Base-by-base conservation (phyloP, 1,140 invertebrate genomes). In the Geopemphigus sp. region DNA sequence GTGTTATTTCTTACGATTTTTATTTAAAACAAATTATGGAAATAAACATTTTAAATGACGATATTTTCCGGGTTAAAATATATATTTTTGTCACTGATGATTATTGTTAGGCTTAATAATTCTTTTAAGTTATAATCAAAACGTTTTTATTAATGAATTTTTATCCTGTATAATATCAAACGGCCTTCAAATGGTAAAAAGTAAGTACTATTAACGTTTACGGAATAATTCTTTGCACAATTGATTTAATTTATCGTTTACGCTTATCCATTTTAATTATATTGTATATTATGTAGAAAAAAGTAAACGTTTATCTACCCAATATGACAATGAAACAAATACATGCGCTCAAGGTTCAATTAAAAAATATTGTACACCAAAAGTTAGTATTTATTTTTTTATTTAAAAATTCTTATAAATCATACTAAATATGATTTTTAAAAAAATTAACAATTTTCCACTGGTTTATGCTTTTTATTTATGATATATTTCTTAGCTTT, bases 291-390 rank as follows among this genome's bases (percentile, higher is more conserved):
- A 39, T 39, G 8, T 26, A 78, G 74, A 78, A 63, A 78, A 61
- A 63, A 63, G 6, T 61, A 78, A 63, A 11, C 15, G 22, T 19
- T 45, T n/a, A 5, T 1, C 14, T 10, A 29, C 12, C 45, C 32
- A 63, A 63, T 50, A 45, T 26, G 45, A 1, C 32, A 61, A 5
- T 61, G n/a, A n/a, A 78, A 10, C 39, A 17, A 26, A 47, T 19
- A 57, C 19, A 47, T 26, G 5, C 0, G 0, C 24, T 63, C 32
- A 78, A 50, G 22, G 8, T 45, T 78, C 74, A 26, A 61, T 63
- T 47, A 78, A 59, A 57, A 76, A 78, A 61, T 78, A 61, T 59
- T 78, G 74, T 50, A 50, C 74, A 17, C 15, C 50, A 61, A 63
- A 78, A 78, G 57, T 78, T 24, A 78, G 54, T 78, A 26, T 61